phyloP scores from a whole-genome alignment of 1,140 invertebrate species.

The Stegodyphus dumicola region DNA sequence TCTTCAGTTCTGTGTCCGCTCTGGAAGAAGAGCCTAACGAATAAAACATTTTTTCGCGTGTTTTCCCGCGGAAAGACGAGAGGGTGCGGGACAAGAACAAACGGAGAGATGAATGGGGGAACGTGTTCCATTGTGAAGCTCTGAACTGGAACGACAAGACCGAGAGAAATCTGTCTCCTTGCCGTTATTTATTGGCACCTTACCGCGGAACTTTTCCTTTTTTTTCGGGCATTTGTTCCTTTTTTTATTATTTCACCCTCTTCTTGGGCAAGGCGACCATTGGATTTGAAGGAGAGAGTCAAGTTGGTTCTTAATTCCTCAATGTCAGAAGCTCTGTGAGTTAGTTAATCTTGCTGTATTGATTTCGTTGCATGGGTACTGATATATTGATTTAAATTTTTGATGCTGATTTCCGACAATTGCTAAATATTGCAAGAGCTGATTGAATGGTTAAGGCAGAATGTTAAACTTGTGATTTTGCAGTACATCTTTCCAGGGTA shows the following conservation, averaged over 20 bases:
- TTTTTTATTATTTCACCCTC: conserved; percentile 3
- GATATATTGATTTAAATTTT: no score
- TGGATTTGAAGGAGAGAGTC: no score
- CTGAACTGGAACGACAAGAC: conserved; percentile 33
- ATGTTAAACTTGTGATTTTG: no score
- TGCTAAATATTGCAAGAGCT: no score
- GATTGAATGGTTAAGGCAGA: no score
- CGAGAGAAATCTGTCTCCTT: conserved; percentile 38
- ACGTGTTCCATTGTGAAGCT: conserved; percentile 7
- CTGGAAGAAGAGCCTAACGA: not conserved
- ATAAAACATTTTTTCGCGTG: not conserved
- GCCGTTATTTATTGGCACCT: conserved; percentile 48
- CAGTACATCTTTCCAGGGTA: no score
- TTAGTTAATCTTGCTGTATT: no score
- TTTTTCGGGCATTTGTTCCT: not conserved
- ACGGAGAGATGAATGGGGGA: conserved; percentile 8
- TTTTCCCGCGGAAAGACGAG: not conserved
- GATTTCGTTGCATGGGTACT: no score
- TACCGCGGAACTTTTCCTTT: not conserved
- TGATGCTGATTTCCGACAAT: no score
- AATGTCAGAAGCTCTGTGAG: no score
- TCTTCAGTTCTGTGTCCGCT: not conserved
- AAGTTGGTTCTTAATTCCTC: no score
- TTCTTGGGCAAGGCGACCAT: not conserved
- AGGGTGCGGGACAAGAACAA: not conserved